These are phyloP conservation scores for Noturus placidus DNA, from an alignment of 2,113 vertebrate genomes.

Conservation along the genomic window DNA sequence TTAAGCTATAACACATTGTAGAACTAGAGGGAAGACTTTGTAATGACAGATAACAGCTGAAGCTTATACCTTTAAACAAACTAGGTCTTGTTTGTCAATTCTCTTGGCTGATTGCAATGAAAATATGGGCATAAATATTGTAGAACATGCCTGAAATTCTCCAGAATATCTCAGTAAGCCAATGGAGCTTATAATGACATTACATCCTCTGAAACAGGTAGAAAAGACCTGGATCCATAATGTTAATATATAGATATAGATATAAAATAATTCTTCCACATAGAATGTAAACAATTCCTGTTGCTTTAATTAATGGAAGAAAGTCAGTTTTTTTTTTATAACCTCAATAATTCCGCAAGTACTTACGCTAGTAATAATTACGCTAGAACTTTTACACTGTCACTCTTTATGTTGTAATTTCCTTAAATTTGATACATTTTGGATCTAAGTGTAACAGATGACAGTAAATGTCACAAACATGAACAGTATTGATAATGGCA, in stretches of 20 bases:
- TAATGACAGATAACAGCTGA: neutral
- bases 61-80: neutral
- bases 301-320: neutral
- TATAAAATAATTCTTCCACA: neutral
- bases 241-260: neutral
- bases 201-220: neutral
- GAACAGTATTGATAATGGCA: neutral
- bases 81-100: neutral
- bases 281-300: neutral
- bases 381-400: neutral
- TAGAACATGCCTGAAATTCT: neutral
- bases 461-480: neutral
- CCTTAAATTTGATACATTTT: neutral
- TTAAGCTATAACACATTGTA: neutral
- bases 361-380: no score
- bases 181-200: neutral
- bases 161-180: neutral
- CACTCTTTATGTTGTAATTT: neutral
- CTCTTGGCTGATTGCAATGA: neutral
- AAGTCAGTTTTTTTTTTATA: neutral
- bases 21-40: neutral
- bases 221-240: neutral
- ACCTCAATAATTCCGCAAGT: no score
- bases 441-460: neutral
- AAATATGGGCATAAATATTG: neutral